Percentiles rank a stretch among this genome's conserved stretches.
phyloP scores from a whole-genome alignment of 2,113 vertebrate genomes.

The Ictalurus furcatus region DNA sequence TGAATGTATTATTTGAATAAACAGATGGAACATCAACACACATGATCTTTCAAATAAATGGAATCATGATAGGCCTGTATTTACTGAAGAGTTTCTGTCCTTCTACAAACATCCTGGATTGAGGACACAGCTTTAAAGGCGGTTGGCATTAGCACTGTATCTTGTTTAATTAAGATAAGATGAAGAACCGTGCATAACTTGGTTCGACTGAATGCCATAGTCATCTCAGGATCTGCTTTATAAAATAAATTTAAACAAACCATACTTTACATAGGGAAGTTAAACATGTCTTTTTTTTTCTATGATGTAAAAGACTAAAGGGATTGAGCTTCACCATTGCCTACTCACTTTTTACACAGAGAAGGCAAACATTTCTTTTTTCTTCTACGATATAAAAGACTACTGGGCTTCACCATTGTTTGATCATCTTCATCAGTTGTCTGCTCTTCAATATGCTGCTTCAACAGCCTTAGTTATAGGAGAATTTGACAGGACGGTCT shows the following conservation, averaged over 20 bases:
- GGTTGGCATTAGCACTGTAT: constrained; percentile 47
- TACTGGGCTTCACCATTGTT: not conserved
- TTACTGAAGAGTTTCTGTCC: constrained; percentile 62
- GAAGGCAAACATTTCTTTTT: not conserved
- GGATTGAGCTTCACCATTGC: constrained; percentile 13
- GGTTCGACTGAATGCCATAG: constrained; percentile 26
- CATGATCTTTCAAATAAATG: constrained; percentile 64
- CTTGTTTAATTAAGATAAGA: constrained; percentile 46
- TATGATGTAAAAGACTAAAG: not conserved
- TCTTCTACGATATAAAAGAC: not conserved
- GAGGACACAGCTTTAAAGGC: constrained; percentile 36
- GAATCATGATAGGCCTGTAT: constrained; percentile 54
- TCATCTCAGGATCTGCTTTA: constrained; percentile 35
- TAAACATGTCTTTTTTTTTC: constrained; percentile 4
- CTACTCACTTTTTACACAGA: not conserved
- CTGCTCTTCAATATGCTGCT: constrained; percentile 19
- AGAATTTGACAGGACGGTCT: not conserved
- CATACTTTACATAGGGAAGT: constrained; percentile 3
- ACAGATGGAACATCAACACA: constrained; percentile 58
- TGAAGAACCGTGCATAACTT: constrained; percentile 16
- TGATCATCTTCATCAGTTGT: constrained; percentile 19
- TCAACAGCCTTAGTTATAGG: not conserved
- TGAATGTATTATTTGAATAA: constrained; percentile 61
- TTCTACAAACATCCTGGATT: constrained; percentile 67
- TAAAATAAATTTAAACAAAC: constrained; percentile 34